phyloP scores from a whole-genome alignment of 1,140 invertebrate species.

The Ips nitidus region DNA sequence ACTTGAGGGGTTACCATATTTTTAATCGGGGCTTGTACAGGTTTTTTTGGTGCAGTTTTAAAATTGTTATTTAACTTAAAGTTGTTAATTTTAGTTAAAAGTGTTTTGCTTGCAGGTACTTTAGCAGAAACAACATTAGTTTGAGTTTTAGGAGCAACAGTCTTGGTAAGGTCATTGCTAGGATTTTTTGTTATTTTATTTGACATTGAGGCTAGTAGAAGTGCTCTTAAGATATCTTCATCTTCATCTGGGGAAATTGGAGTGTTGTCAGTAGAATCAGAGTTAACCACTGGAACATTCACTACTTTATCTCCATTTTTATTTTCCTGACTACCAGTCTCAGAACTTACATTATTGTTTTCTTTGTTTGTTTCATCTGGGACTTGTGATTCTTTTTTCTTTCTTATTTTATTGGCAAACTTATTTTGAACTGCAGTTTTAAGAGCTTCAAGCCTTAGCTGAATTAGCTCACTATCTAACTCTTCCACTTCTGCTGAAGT shows the following conservation, averaged over 20 bases:
- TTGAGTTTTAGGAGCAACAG: background rate
- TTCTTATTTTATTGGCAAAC: conserved; percentile 42
- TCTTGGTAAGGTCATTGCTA: background rate
- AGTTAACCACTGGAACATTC: background rate
- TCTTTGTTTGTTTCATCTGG: conserved; percentile 40
- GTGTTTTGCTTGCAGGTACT: background rate
- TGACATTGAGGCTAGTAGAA: conserved; percentile 49
- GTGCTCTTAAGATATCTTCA: conserved; percentile 49
- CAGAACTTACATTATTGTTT: conserved; percentile 35
- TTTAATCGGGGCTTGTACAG: background rate
- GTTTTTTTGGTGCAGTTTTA: conserved; percentile 18
- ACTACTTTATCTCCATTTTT: background rate
- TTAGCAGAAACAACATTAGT: background rate
- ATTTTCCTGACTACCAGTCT: conserved; percentile 14
- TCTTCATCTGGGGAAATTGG: conserved; percentile 46
- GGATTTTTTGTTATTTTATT: conserved; percentile 45
- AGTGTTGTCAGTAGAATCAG: conserved; percentile 15
- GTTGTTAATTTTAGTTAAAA: conserved; percentile 9
- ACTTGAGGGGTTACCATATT: conserved; percentile 32
- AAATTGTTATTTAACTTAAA: conserved; percentile 31
- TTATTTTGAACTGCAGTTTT: conserved; percentile 50
- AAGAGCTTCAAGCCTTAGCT: conserved; percentile 48
- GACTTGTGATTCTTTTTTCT: conserved; percentile 33
- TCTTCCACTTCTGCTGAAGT: conserved; percentile 1
- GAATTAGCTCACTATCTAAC: conserved; percentile 45